Base-by-base conservation (phyloP, 2,113 vertebrate species). In the Carlito syrichta region DNA sequence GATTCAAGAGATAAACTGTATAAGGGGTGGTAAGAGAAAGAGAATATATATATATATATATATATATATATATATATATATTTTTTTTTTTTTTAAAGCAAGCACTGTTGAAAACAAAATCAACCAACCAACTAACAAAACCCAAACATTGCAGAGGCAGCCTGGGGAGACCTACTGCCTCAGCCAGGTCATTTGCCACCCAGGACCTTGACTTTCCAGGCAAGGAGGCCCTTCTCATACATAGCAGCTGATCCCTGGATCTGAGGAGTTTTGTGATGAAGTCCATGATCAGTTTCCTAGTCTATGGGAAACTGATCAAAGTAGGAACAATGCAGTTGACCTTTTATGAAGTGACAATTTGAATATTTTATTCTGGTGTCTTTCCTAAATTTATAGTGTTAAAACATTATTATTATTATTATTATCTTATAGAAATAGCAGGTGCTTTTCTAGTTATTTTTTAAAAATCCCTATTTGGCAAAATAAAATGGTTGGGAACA, bases 351-450 rank as follows among this genome's bases (percentile, higher is more conserved):
- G 13, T 10, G 81, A 62, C 66, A 85, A 62, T 62, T 86, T 52
- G 90, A 88, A 25, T 68, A 58, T 62, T 74, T 48, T 32, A 84
- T 78, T 93, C 50, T 66, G 38, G 68, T 43, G 8, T 86, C 30
- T 20, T 52, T 94, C 43, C 35, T 32, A 74, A 89, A 86, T 38
- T 76, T 45, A 40, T 89, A 22, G 22, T 50, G 5, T 74, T 92
- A 86, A 92, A 90, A 87, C 5, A 12, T 43, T 89, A 1, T 43
- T n/a, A n/a, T n/a, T n/a, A n/a, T n/a, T n/a, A n/a, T 38, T 95
- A 68, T 90, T 38, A 22, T 35, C 38, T 77, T 82, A 45, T 52
- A 27, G 12, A 83, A 60, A 82, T 10, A 54, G 12, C 32, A 79
- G 32, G 50, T 82, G 17, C 25, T 85, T 48, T 32, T 3, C 9